Evolutionary conservation across 2,888 invertebrate genomes (phyloP).

Genomic region (Octonoba sinensis): DNA sequence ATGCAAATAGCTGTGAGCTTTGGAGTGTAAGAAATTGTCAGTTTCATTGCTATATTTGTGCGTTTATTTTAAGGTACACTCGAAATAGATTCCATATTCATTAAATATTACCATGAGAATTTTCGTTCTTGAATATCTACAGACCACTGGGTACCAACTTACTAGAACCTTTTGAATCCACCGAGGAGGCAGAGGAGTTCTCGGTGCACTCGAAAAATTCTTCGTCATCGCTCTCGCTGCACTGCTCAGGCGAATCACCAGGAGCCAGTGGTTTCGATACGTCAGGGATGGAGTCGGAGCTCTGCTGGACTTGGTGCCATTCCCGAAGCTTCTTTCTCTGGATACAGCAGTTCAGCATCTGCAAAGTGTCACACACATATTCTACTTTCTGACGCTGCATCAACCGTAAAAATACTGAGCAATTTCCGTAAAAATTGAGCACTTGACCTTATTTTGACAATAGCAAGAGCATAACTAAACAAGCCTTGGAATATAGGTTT

Average conservation of each 20-base stretch:
- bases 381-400: too few species aligned
- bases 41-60: too few species aligned
- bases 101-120: too few species aligned
- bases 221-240: slow-evolving; percentile 75
- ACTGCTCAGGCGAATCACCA: slow-evolving; percentile 7
- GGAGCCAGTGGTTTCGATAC: slow-evolving; percentile 8
- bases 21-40: too few species aligned
- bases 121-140: not conserved
- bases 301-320: slow-evolving; percentile 49
- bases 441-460: too few species aligned
- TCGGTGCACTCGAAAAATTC: slow-evolving; percentile 80
- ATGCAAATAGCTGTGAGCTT: too few species aligned
- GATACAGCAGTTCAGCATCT: slow-evolving; percentile 78
- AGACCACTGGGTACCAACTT: not conserved
- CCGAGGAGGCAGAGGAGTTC: slow-evolving; percentile 31
- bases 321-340: slow-evolving; percentile 72
- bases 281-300: not conserved
- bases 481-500: too few species aligned
- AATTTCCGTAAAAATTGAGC: too few species aligned
- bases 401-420: not conserved
- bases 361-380: not conserved
- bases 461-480: too few species aligned
- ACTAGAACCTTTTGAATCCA: slow-evolving; percentile 19
- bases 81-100: too few species aligned
- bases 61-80: too few species aligned